Percentiles rank a stretch among this genome's conserved stretches.
Conservation (phyloP, 2,797 vertebrate species). For the Malurus splendens region DNA sequence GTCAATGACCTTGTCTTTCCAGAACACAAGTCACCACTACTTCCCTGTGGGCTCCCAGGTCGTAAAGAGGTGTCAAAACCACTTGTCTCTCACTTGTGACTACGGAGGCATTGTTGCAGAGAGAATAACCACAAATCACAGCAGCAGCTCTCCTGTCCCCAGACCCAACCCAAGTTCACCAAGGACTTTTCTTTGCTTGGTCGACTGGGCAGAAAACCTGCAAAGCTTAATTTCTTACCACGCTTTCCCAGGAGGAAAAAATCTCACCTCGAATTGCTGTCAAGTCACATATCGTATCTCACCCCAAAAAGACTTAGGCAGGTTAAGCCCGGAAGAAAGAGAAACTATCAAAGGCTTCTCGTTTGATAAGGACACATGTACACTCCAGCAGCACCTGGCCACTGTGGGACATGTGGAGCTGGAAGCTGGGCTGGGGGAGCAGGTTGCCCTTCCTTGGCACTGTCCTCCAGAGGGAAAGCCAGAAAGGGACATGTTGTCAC, state of each 20-base stretch:
- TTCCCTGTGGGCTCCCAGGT: constrained; percentile 17
- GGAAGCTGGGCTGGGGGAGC: neutral
- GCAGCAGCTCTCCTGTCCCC: neutral
- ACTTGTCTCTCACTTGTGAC: neutral
- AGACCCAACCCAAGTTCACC: neutral
- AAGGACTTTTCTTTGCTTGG: constrained; percentile 26
- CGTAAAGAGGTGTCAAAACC: constrained; percentile 29
- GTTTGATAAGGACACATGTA: constrained; percentile 5
- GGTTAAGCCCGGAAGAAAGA: constrained; percentile 36
- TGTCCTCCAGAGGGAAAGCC: neutral
- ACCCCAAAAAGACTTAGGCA: constrained; percentile 26
- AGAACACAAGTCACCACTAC: neutral
- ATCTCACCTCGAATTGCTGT: constrained; percentile 53
- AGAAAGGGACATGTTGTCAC: neutral
- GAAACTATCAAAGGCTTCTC: constrained; percentile 4
- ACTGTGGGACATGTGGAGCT: neutral
- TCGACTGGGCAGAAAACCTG: constrained; percentile 21
- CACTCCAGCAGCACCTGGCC: neutral
- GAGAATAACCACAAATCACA: constrained; percentile 10
- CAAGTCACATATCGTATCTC: constrained; percentile 12
- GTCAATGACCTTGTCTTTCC: neutral
- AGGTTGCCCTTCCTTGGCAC: neutral
- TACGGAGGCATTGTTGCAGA: neutral
- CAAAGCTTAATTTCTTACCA: constrained; percentile 39
- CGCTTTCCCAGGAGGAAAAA: constrained; percentile 44